These are phyloP conservation scores for Typhlichthys eigenmanni DNA, from an alignment of 2,797 vertebrate genomes.

Conservation along the genomic window DNA sequence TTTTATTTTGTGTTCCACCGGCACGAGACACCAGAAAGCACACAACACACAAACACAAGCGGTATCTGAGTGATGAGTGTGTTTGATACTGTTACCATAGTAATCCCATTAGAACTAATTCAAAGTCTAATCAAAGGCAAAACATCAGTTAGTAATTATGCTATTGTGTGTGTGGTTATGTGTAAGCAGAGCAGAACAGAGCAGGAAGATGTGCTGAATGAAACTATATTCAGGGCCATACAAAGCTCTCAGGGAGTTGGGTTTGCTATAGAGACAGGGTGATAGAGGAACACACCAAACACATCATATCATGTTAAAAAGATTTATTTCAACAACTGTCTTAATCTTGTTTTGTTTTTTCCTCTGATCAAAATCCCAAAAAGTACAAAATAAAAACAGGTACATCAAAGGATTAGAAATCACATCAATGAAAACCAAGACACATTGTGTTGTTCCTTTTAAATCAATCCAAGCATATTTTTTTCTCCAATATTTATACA, in stretches of 20 bases:
- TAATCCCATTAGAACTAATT: no score
- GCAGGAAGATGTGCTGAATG: slow-evolving; percentile 12
- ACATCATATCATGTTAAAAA: slow-evolving; percentile 87
- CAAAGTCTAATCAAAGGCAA: no score
- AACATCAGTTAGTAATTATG: not conserved
- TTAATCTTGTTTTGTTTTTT: slow-evolving; percentile 70
- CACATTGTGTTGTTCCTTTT: slow-evolving; percentile 78
- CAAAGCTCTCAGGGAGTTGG: slow-evolving; percentile 33
- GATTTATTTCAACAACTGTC: slow-evolving; percentile 93
- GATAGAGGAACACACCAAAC: slow-evolving; percentile 61
- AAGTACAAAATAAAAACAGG: slow-evolving; percentile 93
- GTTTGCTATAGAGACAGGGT: slow-evolving; percentile 23
- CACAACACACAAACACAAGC: no score
- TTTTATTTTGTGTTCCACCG: no score
- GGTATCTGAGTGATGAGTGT: no score
- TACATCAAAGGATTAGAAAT: slow-evolving; percentile 93
- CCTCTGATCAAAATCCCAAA: slow-evolving; percentile 84
- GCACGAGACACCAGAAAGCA: no score
- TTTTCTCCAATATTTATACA: slow-evolving; percentile 81
- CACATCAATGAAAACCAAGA: slow-evolving; percentile 87
- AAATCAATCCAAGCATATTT: slow-evolving; percentile 78
- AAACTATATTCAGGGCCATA: slow-evolving; percentile 65
- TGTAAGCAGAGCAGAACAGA: not conserved
- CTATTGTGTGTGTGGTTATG: not conserved
- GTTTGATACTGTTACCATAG: no score